Conservation (phyloP, 2,888 invertebrate species). For the Noctua fimbriata region DNA sequence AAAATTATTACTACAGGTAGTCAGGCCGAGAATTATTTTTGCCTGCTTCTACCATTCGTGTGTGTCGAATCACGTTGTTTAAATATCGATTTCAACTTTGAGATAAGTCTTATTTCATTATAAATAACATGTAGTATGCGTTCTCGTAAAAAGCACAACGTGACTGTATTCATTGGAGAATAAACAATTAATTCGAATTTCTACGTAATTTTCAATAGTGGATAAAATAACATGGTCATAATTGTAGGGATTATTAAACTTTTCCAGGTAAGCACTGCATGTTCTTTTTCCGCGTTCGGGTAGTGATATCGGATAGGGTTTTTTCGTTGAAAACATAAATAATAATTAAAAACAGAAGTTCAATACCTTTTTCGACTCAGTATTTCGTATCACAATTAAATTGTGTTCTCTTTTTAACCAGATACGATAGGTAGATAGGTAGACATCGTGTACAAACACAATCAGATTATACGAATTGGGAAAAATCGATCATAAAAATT, state of each 20-base stretch:
- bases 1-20: not conserved
- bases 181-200: not conserved
- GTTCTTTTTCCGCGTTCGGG: not conserved
- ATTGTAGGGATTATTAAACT: not conserved
- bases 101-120: not conserved
- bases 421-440: not conserved
- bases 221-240: not conserved
- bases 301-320: not conserved
- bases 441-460: not conserved
- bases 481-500: conserved; percentile 14
- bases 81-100: not conserved
- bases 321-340: not conserved
- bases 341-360: not conserved
- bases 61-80: not conserved
- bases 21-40: not conserved
- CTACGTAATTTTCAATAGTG: not conserved
- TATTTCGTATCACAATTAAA: conserved; percentile 12
- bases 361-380: not conserved
- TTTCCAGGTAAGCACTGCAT: not conserved
- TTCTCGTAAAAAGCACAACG: not conserved
- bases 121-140: not conserved
- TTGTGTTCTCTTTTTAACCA: conserved; percentile 6
- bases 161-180: not conserved
- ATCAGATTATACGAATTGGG: conserved; percentile 8
- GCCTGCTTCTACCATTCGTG: not conserved